Conservation (phyloP, 92 coral and sea anemone genomes). For the Micromussa lordhowensis region DNA sequence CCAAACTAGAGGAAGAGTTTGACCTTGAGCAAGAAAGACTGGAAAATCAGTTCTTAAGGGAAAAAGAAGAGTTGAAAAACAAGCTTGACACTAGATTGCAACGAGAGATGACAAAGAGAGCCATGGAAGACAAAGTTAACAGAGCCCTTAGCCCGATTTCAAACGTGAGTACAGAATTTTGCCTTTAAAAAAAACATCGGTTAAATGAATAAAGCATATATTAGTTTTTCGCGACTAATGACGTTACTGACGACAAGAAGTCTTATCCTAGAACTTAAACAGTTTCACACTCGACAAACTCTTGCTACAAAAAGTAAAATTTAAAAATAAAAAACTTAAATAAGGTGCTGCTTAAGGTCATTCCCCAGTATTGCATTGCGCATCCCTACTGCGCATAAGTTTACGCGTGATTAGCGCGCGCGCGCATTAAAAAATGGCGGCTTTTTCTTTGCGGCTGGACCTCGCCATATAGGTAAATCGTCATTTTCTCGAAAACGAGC, state of each 20-base stretch:
- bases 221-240: neutral
- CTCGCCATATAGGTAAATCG: too few relatives aligned
- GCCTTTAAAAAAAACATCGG: neutral
- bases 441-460: too few relatives aligned
- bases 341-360: neutral
- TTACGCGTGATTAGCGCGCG: too few relatives aligned
- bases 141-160: slow-evolving; percentile 67
- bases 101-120: slow-evolving; percentile 59
- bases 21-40: slow-evolving; percentile 76
- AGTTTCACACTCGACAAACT: too few relatives aligned
- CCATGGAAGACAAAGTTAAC: slow-evolving; percentile 55
- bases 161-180: slow-evolving; percentile 57
- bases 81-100: slow-evolving; percentile 74
- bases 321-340: too few relatives aligned
- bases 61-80: slow-evolving; percentile 76
- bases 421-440: too few relatives aligned
- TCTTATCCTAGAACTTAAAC: neutral
- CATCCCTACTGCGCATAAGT: too few relatives aligned
- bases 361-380: too few relatives aligned
- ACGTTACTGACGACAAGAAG: too few relatives aligned
- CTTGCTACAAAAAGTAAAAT: neutral
- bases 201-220: neutral
- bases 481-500: too few relatives aligned
- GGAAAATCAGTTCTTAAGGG: slow-evolving; percentile 70
- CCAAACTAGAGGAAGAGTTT: slow-evolving; percentile 74